Base-by-base conservation (phyloP, 37 sponge, comb jelly and placozoan genomes). In the Ephydatia muelleri region DNA sequence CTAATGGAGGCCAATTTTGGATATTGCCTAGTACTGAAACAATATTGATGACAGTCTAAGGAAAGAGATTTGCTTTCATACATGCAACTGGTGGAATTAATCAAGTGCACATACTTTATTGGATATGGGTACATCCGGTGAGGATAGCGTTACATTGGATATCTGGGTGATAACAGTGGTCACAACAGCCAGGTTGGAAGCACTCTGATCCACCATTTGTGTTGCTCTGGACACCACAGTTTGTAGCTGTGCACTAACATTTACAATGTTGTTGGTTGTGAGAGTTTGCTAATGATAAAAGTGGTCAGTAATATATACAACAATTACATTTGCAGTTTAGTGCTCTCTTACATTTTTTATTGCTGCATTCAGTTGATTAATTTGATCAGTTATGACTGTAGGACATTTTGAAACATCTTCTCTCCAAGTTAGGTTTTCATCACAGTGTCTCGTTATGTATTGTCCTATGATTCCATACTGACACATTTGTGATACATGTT, bases 381-480 rank as follows among this genome's bases (percentile, higher is more conserved):
- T 74, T 34, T 31, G 36, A 2, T 21, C 5, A 49, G 86, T 86
- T 26, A 23, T 67, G 0, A 23, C 23, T 13, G 86, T 40, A n/a
- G 68, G 39, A 65, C 86, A 86, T 13, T 40, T 57, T 43, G 22
- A 79, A 72, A 70, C 2, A 2, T 21, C 29, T 49, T 79, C 30
- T 28, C 12, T 14, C 80, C 86, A 79, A 8, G 2, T 23, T 11
- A 39, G 47, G 49, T 79, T 32, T 0, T 0, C 27, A 26, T 32
- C 12, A 64, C 86, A 86, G 19, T 25, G 2, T 14, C 57, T 1
- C 16, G 57, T 57, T 13, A 57, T 14, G 19, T 57, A 19, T 57
- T 57, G 57, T 1, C 57, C 57, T 19, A 57, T 14, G 1, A 57
- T 21, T 16, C 14, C 57, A 11, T 57, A 57, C 57, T 57, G 57